phyloP scores from a whole-genome alignment of 2,113 vertebrate species.

The Poeciliopsis turrubarensis region DNA sequence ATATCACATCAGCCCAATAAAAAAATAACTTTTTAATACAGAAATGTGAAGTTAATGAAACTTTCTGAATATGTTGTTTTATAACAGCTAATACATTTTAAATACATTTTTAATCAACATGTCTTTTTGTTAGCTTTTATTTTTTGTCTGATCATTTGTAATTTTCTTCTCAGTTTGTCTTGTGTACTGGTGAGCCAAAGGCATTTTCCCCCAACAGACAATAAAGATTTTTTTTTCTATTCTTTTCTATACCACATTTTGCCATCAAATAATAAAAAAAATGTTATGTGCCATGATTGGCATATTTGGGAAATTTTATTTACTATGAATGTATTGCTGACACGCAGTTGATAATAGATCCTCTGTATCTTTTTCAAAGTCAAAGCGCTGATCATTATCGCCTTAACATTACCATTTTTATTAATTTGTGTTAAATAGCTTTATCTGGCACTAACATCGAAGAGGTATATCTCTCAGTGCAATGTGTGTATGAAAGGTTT shows the following conservation, averaged over 20 bases:
- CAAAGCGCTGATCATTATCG: conserved; percentile 25
- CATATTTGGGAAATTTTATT: not conserved
- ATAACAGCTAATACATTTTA: not conserved
- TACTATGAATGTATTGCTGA: not conserved
- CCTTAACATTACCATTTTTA: conserved; percentile 22
- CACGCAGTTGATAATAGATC: conserved; percentile 44
- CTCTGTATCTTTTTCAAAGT: conserved; percentile 31
- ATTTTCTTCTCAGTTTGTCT: not conserved
- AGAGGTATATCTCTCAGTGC: too few relatives aligned
- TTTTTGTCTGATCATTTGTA: not conserved
- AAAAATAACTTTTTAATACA: not conserved
- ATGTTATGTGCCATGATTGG: not conserved
- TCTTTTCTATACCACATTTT: not conserved
- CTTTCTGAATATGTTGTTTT: too few relatives aligned
- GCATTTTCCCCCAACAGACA: not conserved
- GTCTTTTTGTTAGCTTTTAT: not conserved
- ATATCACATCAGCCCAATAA: not conserved
- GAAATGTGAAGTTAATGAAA: too few relatives aligned
- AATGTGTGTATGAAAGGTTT: not conserved
- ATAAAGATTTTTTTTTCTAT: not conserved
- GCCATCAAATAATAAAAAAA: not conserved
- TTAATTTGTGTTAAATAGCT: conserved; percentile 55
- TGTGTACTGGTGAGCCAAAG: not conserved
- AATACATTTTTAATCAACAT: too few relatives aligned
- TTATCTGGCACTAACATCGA: conserved; percentile 37